A percentile compares a stretch with the other conserved stretches of the same genome.
Evolutionary conservation across 1,140 invertebrate species (phyloP).

Genomic region (Apocrypta bakeri): DNA sequence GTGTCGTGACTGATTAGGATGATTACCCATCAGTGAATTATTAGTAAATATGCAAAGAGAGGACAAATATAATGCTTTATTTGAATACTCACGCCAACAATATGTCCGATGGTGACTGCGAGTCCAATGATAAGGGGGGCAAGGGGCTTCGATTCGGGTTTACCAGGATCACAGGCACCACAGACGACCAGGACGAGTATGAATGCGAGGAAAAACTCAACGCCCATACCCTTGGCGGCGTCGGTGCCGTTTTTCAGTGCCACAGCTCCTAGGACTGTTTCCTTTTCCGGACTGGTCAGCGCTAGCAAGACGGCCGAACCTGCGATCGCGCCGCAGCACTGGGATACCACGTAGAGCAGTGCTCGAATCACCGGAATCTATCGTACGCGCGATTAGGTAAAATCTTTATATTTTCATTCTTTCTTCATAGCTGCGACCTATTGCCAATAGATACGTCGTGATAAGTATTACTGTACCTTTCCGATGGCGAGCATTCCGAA

Average conservation of each 20-base stretch:
- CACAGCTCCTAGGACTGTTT: slow-evolving; percentile 75
- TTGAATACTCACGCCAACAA: slow-evolving; percentile 85
- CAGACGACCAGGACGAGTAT: slow-evolving; percentile 91
- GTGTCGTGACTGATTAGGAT: too few relatives aligned
- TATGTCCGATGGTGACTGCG: slow-evolving; percentile 89
- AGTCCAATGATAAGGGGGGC: slow-evolving; percentile 93
- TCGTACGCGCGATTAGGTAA: background rate
- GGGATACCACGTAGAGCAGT: slow-evolving; percentile 87
- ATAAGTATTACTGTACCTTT: slow-evolving; percentile 76
- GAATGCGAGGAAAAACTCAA: slow-evolving; percentile 94
- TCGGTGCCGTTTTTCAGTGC: slow-evolving; percentile 78
- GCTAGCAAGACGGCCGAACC: slow-evolving; percentile 84
- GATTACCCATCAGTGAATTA: too few relatives aligned
- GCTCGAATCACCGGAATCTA: slow-evolving; percentile 80
- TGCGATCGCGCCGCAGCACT: slow-evolving; percentile 88
- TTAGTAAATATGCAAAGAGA: too few relatives aligned
- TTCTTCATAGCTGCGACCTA: too few relatives aligned
- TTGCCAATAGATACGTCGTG: too few relatives aligned
- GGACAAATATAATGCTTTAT: too few relatives aligned
- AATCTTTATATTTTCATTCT: too few relatives aligned
- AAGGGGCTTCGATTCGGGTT: slow-evolving; percentile 84
- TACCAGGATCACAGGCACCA: slow-evolving; percentile 85
- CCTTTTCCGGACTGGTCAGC: slow-evolving; percentile 65
- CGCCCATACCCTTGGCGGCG: slow-evolving; percentile 85
- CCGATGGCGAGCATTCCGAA: slow-evolving; percentile 85